Evolutionary conservation across 2,113 vertebrate genomes (phyloP).

Genomic region (Ginglymostoma cirratum): DNA sequence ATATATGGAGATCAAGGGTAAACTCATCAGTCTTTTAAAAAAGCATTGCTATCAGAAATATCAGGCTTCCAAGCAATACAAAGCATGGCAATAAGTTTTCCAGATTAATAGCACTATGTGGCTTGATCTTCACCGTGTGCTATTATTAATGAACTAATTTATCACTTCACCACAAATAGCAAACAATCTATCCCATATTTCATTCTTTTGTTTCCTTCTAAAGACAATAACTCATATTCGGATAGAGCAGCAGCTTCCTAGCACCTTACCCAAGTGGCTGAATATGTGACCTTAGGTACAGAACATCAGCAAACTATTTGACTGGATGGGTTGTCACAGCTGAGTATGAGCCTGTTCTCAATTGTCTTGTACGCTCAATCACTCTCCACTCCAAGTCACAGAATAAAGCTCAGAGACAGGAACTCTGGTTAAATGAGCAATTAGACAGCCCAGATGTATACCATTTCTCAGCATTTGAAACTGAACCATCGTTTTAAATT

Average conservation of each 20-base stretch:
- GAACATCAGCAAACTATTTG: slow-evolving; percentile 21
- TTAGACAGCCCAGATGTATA: background rate
- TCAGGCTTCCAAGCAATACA: slow-evolving; percentile 16
- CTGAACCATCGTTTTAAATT: background rate
- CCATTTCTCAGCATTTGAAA: background rate
- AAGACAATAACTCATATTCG: background rate
- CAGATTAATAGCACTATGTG: slow-evolving; percentile 31
- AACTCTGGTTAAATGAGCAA: background rate
- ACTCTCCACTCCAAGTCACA: background rate
- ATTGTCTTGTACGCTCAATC: background rate
- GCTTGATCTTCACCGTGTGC: background rate
- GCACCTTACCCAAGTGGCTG: slow-evolving; percentile 17
- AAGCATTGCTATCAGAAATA: background rate
- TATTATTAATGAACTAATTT: slow-evolving; percentile 36
- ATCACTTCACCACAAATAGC: slow-evolving; percentile 35
- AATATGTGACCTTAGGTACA: background rate
- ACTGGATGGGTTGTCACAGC: background rate
- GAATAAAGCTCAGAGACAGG: background rate
- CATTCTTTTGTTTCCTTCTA: background rate
- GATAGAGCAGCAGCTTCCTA: background rate
- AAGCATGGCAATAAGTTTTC: slow-evolving; percentile 11
- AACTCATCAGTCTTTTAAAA: slow-evolving; percentile 20
- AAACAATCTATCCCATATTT: slow-evolving; percentile 31
- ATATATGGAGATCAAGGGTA: slow-evolving; percentile 11
- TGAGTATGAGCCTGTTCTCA: background rate